Conservation (phyloP, 2,888 invertebrate species). For the Stomorhina lunata region DNA sequence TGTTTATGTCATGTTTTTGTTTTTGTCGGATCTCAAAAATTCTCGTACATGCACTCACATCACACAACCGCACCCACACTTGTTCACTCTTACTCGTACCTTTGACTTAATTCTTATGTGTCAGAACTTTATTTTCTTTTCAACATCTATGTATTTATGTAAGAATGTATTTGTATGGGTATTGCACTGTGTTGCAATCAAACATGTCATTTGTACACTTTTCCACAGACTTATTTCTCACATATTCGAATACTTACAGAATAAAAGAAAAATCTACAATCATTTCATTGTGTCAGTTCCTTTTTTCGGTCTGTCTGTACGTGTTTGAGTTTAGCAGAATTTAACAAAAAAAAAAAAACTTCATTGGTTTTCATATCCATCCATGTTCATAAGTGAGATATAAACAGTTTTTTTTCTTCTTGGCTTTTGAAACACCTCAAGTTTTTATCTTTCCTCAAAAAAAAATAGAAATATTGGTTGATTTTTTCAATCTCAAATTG, state of each 20-base stretch:
- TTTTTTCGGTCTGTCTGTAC: neutral
- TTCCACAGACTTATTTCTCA: slow-evolving; percentile 47
- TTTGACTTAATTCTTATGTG: neutral
- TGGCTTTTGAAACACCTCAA: slow-evolving; percentile 12
- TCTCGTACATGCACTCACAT: slow-evolving; percentile 3
- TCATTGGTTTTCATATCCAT: slow-evolving; percentile 15
- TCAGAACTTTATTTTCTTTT: neutral
- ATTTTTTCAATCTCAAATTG: slow-evolving; percentile 14
- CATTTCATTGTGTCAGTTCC: slow-evolving; percentile 32
- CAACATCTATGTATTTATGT: neutral
- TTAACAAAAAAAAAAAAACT: too few relatives aligned
- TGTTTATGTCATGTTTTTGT: slow-evolving; percentile 53
- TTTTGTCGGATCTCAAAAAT: slow-evolving; percentile 35
- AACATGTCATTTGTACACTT: slow-evolving; percentile 46
- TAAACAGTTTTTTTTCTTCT: slow-evolving; percentile 8
- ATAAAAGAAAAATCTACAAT: slow-evolving; percentile 20
- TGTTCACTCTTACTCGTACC: neutral
- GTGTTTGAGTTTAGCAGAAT: neutral
- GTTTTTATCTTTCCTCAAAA: neutral
- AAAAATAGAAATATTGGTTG: neutral
- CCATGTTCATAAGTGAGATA: slow-evolving; percentile 6
- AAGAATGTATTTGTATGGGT: neutral
- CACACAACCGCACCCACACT: too few relatives aligned
- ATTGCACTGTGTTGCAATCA: slow-evolving; percentile 39
- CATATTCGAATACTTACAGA: slow-evolving; percentile 24